These are phyloP conservation scores for Oxytorus armatus DNA, from an alignment of 2,888 invertebrate species.

Conservation along the genomic window DNA sequence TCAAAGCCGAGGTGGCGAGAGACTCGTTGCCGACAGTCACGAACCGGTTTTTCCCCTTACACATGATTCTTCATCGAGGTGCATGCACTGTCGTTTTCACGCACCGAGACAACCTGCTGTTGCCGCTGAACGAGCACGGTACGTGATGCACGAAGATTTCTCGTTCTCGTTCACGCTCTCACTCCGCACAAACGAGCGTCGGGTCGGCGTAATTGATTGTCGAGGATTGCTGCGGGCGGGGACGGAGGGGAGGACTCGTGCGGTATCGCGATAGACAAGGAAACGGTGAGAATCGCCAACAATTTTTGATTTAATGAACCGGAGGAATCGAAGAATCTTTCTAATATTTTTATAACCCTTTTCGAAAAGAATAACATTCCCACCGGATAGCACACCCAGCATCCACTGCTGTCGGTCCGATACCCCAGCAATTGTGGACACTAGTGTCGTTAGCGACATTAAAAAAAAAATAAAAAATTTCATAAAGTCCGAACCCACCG, in stretches of 20 bases:
- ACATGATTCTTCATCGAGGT: slow-evolving; percentile 32
- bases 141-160: slow-evolving; percentile 11
- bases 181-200: slow-evolving; percentile 22
- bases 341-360: slow-evolving; percentile 5
- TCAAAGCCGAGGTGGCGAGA: slow-evolving; percentile 25
- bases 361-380: too few relatives aligned
- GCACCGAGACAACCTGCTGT: slow-evolving; percentile 19
- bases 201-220: slow-evolving; percentile 47
- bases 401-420: too few relatives aligned
- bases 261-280: slow-evolving; percentile 4
- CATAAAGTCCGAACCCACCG: too few relatives aligned
- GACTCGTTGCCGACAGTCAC: slow-evolving; percentile 27
- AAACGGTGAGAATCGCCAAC: slow-evolving; percentile 22
- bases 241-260: slow-evolving; percentile 25
- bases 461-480: too few relatives aligned
- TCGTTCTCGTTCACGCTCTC: slow-evolving; percentile 6
- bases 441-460: too few relatives aligned
- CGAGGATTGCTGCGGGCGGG: neutral
- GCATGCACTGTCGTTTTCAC: slow-evolving; percentile 47
- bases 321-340: neutral
- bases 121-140: slow-evolving; percentile 1
- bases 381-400: too few relatives aligned
- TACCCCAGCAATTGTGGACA: too few relatives aligned
- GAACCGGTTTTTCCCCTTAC: slow-evolving; percentile 50
- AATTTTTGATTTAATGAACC: slow-evolving; percentile 18